These are phyloP conservation scores for Melanargia galathea DNA, from an alignment of 2,888 invertebrate species.

Conservation along the genomic window DNA sequence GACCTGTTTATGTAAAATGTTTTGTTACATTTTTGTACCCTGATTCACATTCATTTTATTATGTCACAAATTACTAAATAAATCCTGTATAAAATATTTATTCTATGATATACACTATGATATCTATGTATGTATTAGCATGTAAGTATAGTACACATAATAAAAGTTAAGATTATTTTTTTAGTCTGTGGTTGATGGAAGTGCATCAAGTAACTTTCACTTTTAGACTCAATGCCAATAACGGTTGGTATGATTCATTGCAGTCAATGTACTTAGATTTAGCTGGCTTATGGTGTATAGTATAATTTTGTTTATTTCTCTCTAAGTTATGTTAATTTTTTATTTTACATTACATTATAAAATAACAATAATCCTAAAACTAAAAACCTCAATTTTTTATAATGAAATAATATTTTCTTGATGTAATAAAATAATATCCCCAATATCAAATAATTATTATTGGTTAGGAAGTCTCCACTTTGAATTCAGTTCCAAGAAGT, in stretches of 20 bases:
- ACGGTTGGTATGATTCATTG: conserved; percentile 72
- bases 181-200: conserved; percentile 61
- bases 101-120: not conserved
- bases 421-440: no score
- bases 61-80: not conserved
- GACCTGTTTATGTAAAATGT: not conserved
- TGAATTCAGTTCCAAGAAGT: no score
- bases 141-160: conserved; percentile 13
- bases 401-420: no score
- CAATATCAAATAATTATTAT: no score
- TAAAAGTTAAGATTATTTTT: conserved; percentile 45
- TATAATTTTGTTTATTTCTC: not conserved
- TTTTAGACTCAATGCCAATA: conserved; percentile 78
- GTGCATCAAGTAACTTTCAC: conserved; percentile 74
- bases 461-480: no score
- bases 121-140: conserved; percentile 9
- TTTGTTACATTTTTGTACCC: not conserved
- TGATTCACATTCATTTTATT: not conserved
- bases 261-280: conserved; percentile 40
- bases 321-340: no score
- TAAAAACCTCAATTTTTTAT: no score
- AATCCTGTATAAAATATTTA: not conserved
- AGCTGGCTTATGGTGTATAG: conserved; percentile 30
- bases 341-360: no score
- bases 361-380: no score